Percentiles rank a stretch among this genome's conserved stretches.
phyloP scores from a whole-genome alignment of 2,888 invertebrate species.

The Odontothrips loti region DNA sequence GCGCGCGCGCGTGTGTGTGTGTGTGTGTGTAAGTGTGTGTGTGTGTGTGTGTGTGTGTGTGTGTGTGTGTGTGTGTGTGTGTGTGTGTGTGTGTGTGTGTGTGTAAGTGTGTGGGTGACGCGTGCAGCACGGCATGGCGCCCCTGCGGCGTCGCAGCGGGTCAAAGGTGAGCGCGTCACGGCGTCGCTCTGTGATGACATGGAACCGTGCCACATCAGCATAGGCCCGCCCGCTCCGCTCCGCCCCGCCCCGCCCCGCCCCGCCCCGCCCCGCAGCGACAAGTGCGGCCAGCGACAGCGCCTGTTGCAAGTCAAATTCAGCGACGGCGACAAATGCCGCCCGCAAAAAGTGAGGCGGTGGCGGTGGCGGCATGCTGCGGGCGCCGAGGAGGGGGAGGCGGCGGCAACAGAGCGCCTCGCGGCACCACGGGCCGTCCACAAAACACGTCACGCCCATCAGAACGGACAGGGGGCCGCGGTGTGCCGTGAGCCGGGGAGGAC shows the following conservation, averaged over 20 bases:
- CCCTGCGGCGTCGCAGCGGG: neutral
- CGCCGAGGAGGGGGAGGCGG: neutral
- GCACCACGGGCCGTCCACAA: neutral
- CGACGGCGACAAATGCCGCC: constrained; percentile 16
- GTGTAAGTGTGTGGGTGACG: neutral
- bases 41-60: neutral
- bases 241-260: neutral
- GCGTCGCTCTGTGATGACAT: neutral
- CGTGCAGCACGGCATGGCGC: neutral
- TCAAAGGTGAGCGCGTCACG: neutral
- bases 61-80: no score
- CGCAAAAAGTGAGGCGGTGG: neutral
- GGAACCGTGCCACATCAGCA: constrained; percentile 23
- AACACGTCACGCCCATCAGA: no score
- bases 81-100: no score
- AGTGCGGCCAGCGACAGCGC: neutral
- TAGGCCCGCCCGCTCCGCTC: neutral
- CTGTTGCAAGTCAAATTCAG: constrained; percentile 22
- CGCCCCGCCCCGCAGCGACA: neutral
- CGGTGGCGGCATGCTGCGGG: neutral
- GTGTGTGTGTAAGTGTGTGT: neutral
- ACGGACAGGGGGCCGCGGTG: no score
- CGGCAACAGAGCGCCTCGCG: neutral
- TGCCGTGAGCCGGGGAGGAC: neutral
- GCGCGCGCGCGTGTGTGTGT: neutral